These are phyloP conservation scores for Eilema sororculum DNA, from an alignment of 2,888 invertebrate species.

Conservation along the genomic window DNA sequence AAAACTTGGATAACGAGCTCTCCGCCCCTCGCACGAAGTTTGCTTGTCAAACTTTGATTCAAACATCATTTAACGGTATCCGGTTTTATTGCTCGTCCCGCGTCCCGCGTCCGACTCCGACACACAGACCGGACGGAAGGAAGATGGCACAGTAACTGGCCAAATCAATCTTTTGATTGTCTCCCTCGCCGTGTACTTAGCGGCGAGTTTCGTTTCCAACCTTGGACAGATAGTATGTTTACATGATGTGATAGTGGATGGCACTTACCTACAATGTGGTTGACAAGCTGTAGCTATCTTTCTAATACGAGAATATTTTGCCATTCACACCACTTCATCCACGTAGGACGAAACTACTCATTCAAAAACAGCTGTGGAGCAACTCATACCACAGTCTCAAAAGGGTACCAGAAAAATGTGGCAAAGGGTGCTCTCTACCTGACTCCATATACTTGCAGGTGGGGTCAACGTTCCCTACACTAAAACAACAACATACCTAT, in stretches of 20 bases:
- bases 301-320: too few species aligned
- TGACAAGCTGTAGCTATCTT: too few species aligned
- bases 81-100: conserved; percentile 36
- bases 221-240: neutral
- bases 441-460: neutral
- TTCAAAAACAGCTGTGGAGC: too few species aligned
- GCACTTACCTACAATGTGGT: too few species aligned
- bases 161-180: neutral
- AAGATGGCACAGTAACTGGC: neutral
- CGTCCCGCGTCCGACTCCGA: too few species aligned
- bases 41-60: conserved; percentile 28
- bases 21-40: conserved; percentile 15
- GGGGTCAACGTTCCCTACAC: too few species aligned
- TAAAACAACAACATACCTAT: too few species aligned
- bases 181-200: neutral
- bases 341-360: too few species aligned
- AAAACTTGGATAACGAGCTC: conserved; percentile 47
- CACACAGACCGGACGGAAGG: conserved; percentile 13
- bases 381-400: too few species aligned
- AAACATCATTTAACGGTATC: conserved; percentile 41
- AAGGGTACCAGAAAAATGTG: too few species aligned
- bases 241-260: too few species aligned
- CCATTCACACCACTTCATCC: too few species aligned
- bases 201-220: neutral
- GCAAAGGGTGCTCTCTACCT: neutral